Conservation (phyloP, 2,888 invertebrate genomes). For the Agrochola circellaris region DNA sequence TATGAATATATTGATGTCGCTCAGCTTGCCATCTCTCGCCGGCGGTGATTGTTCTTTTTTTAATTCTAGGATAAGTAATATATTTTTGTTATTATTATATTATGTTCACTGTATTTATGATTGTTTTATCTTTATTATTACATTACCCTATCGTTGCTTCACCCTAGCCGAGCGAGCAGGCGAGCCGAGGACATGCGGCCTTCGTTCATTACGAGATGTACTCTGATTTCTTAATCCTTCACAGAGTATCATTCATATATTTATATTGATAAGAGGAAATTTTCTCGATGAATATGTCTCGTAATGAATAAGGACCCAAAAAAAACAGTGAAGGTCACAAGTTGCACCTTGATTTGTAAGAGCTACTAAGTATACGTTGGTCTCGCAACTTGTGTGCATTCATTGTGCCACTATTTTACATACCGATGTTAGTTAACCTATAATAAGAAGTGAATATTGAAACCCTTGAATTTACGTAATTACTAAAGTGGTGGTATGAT, state of each 20-base stretch:
- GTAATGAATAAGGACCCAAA: constrained; percentile 74
- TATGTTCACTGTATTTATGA: constrained; percentile 84
- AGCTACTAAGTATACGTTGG: constrained; percentile 69
- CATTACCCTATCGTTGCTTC: constrained; percentile 77
- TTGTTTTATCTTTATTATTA: constrained; percentile 81
- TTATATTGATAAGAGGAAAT: constrained; percentile 65
- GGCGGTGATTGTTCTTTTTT: constrained; percentile 78
- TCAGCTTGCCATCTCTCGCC: constrained; percentile 76
- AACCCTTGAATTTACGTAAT: constrained; percentile 86
- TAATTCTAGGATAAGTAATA: constrained; percentile 85
- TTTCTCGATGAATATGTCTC: constrained; percentile 72
- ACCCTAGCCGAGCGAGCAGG: constrained; percentile 75
- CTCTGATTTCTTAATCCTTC: constrained; percentile 68
- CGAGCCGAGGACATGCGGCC: constrained; percentile 71
- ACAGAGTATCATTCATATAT: constrained; percentile 66
- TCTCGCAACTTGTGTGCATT: constrained; percentile 77
- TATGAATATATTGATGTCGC: constrained; percentile 77
- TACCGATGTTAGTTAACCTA: constrained; percentile 88
- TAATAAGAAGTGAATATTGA: constrained; percentile 81
- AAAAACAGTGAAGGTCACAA: constrained; percentile 77
- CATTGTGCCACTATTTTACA: constrained; percentile 87
- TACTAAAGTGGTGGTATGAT: constrained; percentile 74
- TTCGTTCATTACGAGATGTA: constrained; percentile 78
- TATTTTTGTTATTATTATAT: constrained; percentile 85
- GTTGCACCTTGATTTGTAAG: constrained; percentile 67